Evolutionary conservation across 1,140 invertebrate species (phyloP).

Genomic region (Halesus radiatus): DNA sequence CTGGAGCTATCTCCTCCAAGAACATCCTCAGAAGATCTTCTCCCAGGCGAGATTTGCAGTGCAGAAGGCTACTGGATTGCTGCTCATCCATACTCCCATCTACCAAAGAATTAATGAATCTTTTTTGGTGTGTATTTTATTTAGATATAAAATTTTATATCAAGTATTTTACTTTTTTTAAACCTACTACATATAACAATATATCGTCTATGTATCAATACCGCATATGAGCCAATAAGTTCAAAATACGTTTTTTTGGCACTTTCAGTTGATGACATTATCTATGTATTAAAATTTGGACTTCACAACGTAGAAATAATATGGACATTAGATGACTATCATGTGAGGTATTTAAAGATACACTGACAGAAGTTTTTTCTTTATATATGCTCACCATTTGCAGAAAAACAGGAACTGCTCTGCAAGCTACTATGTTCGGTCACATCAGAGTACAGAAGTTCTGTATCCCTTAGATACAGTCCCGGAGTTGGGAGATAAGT

Average conservation of each 20-base stretch:
- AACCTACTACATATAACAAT: no score
- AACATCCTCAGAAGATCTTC: slow-evolving; percentile 91
- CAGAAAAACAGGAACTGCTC: slow-evolving; percentile 63
- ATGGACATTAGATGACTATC: not conserved
- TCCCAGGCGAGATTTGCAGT: slow-evolving; percentile 75
- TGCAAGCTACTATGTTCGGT: slow-evolving; percentile 66
- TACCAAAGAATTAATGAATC: not conserved
- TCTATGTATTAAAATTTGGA: no score
- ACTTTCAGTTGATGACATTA: no score
- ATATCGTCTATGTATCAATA: no score
- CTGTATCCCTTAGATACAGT: slow-evolving; percentile 58
- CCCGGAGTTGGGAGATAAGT: slow-evolving; percentile 59
- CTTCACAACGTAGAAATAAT: not conserved
- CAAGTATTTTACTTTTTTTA: no score
- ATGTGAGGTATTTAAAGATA: not conserved
- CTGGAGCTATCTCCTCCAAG: slow-evolving; percentile 87
- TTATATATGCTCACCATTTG: slow-evolving; percentile 60
- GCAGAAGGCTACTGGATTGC: slow-evolving; percentile 4
- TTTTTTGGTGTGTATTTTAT: no score
- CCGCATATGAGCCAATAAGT: no score
- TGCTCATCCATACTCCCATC: slow-evolving; percentile 30
- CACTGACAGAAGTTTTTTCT: not conserved
- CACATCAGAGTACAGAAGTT: slow-evolving; percentile 62
- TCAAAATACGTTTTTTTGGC: no score
- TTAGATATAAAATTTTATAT: no score